Evolutionary conservation across 2,888 invertebrate species (phyloP), one percentile per base, ranked within the genome.

Genomic region (Hipparchia sbordonii): DNA sequence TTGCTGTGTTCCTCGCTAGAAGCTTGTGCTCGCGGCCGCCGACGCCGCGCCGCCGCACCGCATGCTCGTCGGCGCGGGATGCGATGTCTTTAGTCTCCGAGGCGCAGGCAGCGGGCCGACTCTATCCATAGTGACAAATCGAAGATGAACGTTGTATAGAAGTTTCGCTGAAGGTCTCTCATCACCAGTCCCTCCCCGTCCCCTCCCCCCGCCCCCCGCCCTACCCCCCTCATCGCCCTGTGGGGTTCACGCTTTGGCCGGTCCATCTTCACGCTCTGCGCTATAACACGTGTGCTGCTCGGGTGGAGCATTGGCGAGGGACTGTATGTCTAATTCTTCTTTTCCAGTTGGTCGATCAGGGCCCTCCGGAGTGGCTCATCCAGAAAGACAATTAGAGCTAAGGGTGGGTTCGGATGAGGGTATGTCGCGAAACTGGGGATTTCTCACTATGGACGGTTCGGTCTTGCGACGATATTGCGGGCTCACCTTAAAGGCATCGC

Each of bases 301-400:
- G 82, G 83, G 84, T 82, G 80, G 82, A 80, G 76, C 77, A 76
- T 84, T 90, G 92, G 90, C 92, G 90, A 92, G 91, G 92, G 92
- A 91, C 91, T 92, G 88, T 89, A 93, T 91, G 91, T 91, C 92
- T 93, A 85, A 84, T 93, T 93, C 91, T 93, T 93, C 92, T 93
- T 93, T 93, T 93, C 90, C 93, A 93, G 93, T 90, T 93, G 93
- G 93, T 93, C 92, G 93, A 93, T 92, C 93, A 93, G 93, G 93
- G 92, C 88, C 92, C 92, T 90, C 92, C 93, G 92, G 93, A 93
- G 92, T 93, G 93, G 93, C 93, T 93, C 88, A 87, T 93, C 91
- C 93, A 91, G 93, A 93, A 93, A 93, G 93, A 93, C 92, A 93
- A 93, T 93, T 93, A 93, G 91, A 89, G 84, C 87, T 91, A 89